phyloP scores from a whole-genome alignment of 2,888 invertebrate species.

The Synergus gifuensis region DNA sequence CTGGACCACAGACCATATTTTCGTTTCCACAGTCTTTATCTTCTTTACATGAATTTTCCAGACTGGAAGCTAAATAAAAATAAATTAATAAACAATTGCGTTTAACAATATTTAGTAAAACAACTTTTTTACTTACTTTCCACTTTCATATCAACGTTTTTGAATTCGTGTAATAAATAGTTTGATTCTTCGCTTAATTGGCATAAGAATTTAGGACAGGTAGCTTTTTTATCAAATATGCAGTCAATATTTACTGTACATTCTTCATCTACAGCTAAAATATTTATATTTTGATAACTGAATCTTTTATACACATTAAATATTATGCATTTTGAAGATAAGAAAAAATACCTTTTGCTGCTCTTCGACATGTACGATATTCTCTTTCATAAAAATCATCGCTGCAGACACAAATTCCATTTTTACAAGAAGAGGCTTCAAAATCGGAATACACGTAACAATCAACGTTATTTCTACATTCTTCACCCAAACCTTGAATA shows the following conservation, averaged over 20 bases:
- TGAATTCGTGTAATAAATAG: too few relatives aligned
- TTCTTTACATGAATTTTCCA: conserved; percentile 50
- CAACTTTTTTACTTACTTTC: not conserved
- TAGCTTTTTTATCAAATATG: conserved; percentile 53
- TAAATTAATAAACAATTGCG: not conserved
- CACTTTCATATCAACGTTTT: not conserved
- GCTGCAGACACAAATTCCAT: conserved; percentile 64
- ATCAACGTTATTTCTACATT: conserved; percentile 63
- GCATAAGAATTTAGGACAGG: conserved; percentile 50
- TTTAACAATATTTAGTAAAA: not conserved
- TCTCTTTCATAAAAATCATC: conserved; percentile 70
- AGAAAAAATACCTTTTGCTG: conserved; percentile 46
- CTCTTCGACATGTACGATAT: conserved; percentile 69
- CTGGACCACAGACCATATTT: conserved; percentile 59
- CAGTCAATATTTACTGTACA: conserved; percentile 66
- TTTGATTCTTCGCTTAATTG: not conserved
- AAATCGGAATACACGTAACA: conserved; percentile 68
- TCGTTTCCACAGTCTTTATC: conserved; percentile 59
- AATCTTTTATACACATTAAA: too few relatives aligned
- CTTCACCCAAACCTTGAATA: conserved; percentile 60
- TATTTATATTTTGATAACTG: not conserved
- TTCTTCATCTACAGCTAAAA: conserved; percentile 54
- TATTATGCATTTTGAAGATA: not conserved
- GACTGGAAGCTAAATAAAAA: not conserved
- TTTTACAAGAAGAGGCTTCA: conserved; percentile 62